Base-by-base conservation (phyloP, 2,797 vertebrate genomes). In the Peromyscus eremicus region DNA sequence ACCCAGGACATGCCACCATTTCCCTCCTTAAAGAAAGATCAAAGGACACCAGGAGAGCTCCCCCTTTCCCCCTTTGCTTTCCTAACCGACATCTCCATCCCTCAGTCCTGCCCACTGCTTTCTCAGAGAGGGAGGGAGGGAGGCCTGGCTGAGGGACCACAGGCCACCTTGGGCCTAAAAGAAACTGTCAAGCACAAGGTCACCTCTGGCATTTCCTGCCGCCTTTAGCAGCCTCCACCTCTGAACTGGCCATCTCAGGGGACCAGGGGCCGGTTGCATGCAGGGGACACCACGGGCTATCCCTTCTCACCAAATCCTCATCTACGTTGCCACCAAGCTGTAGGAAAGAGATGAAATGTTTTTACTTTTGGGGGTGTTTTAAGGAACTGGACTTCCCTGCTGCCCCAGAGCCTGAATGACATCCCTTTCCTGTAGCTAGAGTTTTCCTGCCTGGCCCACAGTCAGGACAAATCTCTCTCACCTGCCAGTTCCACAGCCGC, bases 251-350 rank as follows among this genome's bases (percentile, higher is more conserved):
- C 80, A 92, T 88, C 5, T 3, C n/a, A 55, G 49, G 75, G 91
- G 21, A 64, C 40, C 4, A 77, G 46, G 37, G 49, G 29, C 57
- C 57, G 34, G 5, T 13, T 4, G 49, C 52, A 81, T 46, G 49
- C 0, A 29, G n/a, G 23, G 17, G 8, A 25, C 64, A n/a, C 16
- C 6, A 1, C 5, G 14, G 34, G 3, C 49, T 62, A 49, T 29
- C 5, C 17, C 37, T 88, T 43, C 37, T 57, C 16, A 60, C 25
- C 25, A 88, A 73, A 40, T n/a, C 46, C 46, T 17, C 66, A 25
- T 25, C 49, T 23, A 49, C 7, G 43, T 52, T 68, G 17, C 43
- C 32, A 52, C 32, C 83, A 68, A 34, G 43, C 40, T 46, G 43
- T n/a, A 52, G 43, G 43, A 13, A 4, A 13, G 46, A 70, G 64